Evolutionary conservation across 2,888 invertebrate species (phyloP).

Genomic region (Aleiodes leptofemur): DNA sequence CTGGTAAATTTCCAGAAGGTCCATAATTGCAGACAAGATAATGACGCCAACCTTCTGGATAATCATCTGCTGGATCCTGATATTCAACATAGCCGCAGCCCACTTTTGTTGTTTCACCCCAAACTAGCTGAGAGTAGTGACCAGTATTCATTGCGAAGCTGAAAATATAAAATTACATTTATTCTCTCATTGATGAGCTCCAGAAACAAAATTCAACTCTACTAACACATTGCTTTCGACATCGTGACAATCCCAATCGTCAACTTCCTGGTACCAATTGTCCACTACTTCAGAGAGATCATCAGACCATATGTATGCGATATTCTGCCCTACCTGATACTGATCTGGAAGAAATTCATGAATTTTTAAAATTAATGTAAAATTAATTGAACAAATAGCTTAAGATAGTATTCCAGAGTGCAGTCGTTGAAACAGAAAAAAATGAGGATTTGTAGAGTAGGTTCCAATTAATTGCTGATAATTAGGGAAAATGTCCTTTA

Average conservation of each 20-base stretch:
- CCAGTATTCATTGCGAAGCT: slow-evolving; percentile 54
- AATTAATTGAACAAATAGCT: too few species aligned
- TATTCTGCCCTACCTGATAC: slow-evolving; percentile 54
- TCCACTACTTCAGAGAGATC: slow-evolving; percentile 51
- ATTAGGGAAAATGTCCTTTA: too few species aligned
- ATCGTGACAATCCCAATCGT: slow-evolving; percentile 56
- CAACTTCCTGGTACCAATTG: slow-evolving; percentile 73
- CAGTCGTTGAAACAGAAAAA: too few species aligned
- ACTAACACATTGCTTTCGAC: slow-evolving; percentile 45
- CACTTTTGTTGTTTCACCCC: slow-evolving; percentile 74
- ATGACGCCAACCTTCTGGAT: slow-evolving; percentile 55
- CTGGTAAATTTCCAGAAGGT: slow-evolving; percentile 69
- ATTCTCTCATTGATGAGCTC: background rate
- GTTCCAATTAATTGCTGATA: too few species aligned
- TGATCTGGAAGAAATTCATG: slow-evolving; percentile 33
- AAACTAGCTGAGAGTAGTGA: slow-evolving; percentile 76
- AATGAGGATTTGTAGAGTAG: too few species aligned
- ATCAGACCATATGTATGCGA: slow-evolving; percentile 31
- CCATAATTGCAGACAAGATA: slow-evolving; percentile 75
- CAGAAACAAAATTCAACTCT: background rate
- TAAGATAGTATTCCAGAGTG: too few species aligned
- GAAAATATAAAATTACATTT: background rate
- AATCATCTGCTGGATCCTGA: slow-evolving; percentile 51
- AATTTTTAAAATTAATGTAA: too few species aligned
- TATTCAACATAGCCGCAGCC: slow-evolving; percentile 76